Base-by-base conservation (phyloP, 2,113 vertebrate species). In the Bubo scandiacus region DNA sequence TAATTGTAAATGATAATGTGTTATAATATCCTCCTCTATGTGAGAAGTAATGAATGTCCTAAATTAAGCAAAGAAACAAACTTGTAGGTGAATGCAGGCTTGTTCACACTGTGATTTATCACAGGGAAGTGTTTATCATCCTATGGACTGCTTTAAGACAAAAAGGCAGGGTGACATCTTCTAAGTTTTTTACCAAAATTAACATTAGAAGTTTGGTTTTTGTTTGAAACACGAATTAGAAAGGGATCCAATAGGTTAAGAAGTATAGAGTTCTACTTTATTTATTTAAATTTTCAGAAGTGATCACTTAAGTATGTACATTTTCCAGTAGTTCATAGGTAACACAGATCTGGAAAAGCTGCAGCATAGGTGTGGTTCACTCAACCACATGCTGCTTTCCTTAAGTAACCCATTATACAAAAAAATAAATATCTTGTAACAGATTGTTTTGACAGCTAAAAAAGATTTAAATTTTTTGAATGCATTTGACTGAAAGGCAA, bases 371-470 rank as follows among this genome's bases (percentile, higher is more conserved):
- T 97, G 70, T 92, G 92, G 34, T 87, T 94, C 74, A 45, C 74
- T 49, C 78, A 68, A 6, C 97, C 97, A 97, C 97, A 97, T 97
- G 98, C 95, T 94, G 88, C 96, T 92, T 97, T 97, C 96, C 97
- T 98, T 97, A 98, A 98, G 97, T 98, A 98, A 98, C 91, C 97
- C 90, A 98, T 98, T 98, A 96, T 93, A 97, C 93, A 89, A 94
- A 98, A 54, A 98, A 97, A 97, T 87, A 98, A 98, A 98, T 96
- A 98, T 96, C 97, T 93, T 82, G 83, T 96, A 97, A 97, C 98
- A 98, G 98, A 98, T 98, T 98, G 98, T 98, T 98, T 98, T 98
- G 98, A 98, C 98, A 98, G 98, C 91, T 80, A 96, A 95, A 97
- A 97, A 97, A 96, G 95, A 97, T 97, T 97, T 93, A 82, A 96